These are phyloP conservation scores for Dioctria linearis DNA, from an alignment of 2,888 invertebrate genomes.

Conservation along the genomic window DNA sequence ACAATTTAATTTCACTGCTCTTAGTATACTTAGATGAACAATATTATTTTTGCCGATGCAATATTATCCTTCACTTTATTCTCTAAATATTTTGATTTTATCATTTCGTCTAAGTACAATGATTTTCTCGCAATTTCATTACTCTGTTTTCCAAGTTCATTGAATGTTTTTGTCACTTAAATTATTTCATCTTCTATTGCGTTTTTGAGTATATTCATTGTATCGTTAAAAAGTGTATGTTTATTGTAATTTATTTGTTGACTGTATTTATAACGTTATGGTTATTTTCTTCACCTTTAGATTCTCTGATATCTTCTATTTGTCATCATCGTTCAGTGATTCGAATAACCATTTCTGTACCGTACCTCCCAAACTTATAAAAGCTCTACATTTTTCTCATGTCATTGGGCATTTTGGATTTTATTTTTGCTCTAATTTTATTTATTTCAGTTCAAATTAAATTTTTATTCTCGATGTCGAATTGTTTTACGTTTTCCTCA, in stretches of 20 bases:
- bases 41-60: too few species aligned
- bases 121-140: background rate
- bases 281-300: constrained; percentile 54
- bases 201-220: too few species aligned
- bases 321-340: constrained; percentile 53
- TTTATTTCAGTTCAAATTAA: constrained; percentile 17
- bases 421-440: too few species aligned
- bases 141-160: background rate
- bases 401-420: too few species aligned
- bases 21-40: too few species aligned
- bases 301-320: constrained; percentile 49
- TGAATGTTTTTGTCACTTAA: background rate
- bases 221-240: too few species aligned
- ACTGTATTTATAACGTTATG: too few species aligned
- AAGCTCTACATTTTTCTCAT: constrained; percentile 49
- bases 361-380: constrained; percentile 55
- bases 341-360: constrained; percentile 53
- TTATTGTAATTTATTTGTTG: too few species aligned
- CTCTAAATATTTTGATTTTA: too few species aligned
- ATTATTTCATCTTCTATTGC: constrained; percentile 42
- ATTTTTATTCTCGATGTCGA: constrained; percentile 46
- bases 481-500: constrained; percentile 17
- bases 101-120: too few species aligned
- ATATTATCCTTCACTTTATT: too few species aligned
- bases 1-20: too few species aligned